A percentile compares a stretch with the other conserved stretches of the same genome.
Conservation (phyloP, 2,113 vertebrate genomes). For the Hymenochirus boettgeri region DNA sequence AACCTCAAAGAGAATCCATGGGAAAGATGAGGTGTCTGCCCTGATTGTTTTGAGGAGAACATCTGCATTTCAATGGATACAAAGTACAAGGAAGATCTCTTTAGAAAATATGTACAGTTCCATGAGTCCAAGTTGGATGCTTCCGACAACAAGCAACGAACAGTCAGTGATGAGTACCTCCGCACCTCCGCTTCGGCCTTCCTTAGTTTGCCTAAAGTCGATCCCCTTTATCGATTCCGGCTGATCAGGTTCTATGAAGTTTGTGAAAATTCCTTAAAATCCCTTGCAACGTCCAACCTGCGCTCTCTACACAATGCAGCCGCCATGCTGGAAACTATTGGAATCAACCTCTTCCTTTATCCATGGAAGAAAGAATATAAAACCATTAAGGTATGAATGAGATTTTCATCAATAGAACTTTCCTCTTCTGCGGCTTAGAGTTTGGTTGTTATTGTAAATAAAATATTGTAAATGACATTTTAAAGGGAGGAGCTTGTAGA, state of each 20-base stretch:
- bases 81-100: conserved; percentile 93
- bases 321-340: conserved; percentile 81
- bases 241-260: conserved; percentile 90
- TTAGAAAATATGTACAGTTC: conserved; percentile 89
- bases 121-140: conserved; percentile 80
- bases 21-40: conserved; percentile 61
- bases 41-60: conserved; percentile 32
- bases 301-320: conserved; percentile 80
- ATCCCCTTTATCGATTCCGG: conserved; percentile 86
- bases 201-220: conserved; percentile 84
- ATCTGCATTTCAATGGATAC: conserved; percentile 83
- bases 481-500: no score
- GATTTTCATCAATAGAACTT: no score
- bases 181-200: conserved; percentile 84
- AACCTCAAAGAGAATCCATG: conserved; percentile 49
- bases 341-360: conserved; percentile 90
- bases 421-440: no score
- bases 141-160: conserved; percentile 62
- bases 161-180: conserved; percentile 73
- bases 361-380: conserved; percentile 98
- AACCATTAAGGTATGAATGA: conserved; percentile 81
- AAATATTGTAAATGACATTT: no score
- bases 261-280: conserved; percentile 80
- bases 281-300: conserved; percentile 77
- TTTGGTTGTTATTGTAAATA: no score